Percentiles rank a stretch among this genome's conserved stretches.
These are phyloP conservation scores for Delphinus delphis DNA, from an alignment of 2,113 vertebrate species.

Conservation along the genomic window DNA sequence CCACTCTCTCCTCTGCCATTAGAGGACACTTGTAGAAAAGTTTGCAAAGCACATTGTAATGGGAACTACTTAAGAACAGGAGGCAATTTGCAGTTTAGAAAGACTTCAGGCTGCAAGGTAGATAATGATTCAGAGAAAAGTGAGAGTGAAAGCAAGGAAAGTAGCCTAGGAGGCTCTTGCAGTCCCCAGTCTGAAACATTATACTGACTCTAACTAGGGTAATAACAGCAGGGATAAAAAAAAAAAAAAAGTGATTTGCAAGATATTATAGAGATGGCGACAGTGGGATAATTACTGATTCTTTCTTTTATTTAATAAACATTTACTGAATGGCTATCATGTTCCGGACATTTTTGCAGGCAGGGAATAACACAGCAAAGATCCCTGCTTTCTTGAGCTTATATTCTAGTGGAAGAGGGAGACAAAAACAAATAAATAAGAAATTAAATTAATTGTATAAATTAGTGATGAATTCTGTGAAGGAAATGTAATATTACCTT, in stretches of 20 bases:
- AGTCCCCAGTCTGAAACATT: neutral
- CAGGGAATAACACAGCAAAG: neutral
- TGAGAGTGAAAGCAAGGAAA: neutral
- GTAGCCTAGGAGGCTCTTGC: neutral
- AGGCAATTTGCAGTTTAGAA: conserved; percentile 1
- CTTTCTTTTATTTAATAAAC: conserved; percentile 27
- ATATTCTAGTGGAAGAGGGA: neutral
- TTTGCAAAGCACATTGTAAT: neutral
- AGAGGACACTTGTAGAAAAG: neutral
- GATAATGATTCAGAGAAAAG: neutral
- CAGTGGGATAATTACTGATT: neutral
- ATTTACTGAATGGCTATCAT: neutral
- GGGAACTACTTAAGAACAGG: neutral
- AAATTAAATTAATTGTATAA: neutral
- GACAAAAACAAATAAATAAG: neutral
- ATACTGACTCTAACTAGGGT: neutral
- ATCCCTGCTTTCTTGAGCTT: neutral
- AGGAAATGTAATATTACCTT: neutral
- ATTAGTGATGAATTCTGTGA: neutral
- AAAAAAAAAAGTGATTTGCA: neutral
- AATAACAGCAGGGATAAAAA: neutral
- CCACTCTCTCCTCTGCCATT: neutral
- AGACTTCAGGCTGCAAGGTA: neutral
- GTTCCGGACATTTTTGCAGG: neutral
- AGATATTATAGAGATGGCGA: neutral